Percentiles rank a stretch among this genome's conserved stretches.
phyloP scores from a whole-genome alignment of 2,113 vertebrate genomes.

The Gulo gulo region DNA sequence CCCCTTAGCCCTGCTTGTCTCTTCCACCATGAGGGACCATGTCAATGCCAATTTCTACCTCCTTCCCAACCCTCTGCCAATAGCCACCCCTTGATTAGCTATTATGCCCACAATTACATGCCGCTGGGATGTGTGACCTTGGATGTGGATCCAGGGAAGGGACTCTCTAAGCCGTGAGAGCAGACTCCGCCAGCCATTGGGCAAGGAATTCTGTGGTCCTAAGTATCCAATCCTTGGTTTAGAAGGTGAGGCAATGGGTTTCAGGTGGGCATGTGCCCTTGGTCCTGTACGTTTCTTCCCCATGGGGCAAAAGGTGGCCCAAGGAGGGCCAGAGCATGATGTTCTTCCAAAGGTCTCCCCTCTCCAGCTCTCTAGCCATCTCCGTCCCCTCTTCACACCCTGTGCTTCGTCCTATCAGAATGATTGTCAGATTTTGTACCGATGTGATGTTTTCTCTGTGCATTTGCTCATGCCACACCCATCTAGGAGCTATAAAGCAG shows the following conservation, averaged over 20 bases:
- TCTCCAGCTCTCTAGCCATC: neutral
- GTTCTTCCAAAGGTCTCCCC: no score
- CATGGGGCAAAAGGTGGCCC: no score
- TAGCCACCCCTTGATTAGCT: neutral
- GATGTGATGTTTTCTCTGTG: neutral
- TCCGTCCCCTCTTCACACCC: neutral
- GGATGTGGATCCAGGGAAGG: neutral
- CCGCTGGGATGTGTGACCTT: neutral
- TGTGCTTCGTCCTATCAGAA: neutral
- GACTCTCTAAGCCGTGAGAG: neutral
- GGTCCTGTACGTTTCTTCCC: neutral
- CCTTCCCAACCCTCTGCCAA: neutral
- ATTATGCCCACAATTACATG: fast-evolving
- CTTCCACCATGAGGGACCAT: neutral
- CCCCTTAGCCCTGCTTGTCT: neutral
- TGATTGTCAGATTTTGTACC: neutral
- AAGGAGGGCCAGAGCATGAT: neutral
- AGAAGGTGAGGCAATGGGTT: neutral
- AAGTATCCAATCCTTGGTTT: neutral
- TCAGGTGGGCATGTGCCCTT: neutral
- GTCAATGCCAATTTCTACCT: neutral
- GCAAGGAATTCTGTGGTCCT: neutral
- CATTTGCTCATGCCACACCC: neutral
- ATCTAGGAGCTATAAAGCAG: neutral
- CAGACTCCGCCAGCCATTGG: neutral